These are phyloP conservation scores for Acrocephalus kingi DNA, from an alignment of 2,113 vertebrate species.

Conservation along the genomic window DNA sequence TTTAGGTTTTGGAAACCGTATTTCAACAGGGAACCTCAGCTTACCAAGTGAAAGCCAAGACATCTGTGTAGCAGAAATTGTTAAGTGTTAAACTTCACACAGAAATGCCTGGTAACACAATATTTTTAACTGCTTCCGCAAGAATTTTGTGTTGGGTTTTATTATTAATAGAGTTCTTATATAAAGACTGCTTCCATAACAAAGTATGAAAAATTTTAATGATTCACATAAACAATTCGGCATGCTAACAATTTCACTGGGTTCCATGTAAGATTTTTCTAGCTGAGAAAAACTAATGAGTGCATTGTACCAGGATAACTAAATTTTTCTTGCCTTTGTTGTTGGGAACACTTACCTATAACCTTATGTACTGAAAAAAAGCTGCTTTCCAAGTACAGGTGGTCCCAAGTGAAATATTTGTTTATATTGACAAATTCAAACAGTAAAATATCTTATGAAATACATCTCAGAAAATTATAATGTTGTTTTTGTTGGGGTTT, in stretches of 20 bases:
- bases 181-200: neutral
- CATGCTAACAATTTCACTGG: neutral
- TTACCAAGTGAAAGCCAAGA: neutral
- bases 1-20: neutral
- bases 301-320: neutral
- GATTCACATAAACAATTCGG: fast-evolving
- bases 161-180: neutral
- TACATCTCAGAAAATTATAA: neutral
- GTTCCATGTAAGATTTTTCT: neutral
- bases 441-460: neutral
- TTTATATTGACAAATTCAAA: neutral
- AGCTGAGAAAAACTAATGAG: neutral
- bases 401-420: neutral
- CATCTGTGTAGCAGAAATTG: neutral
- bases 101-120: neutral
- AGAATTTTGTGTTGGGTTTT: neutral
- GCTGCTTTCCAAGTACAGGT: neutral
- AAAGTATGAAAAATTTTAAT: neutral
- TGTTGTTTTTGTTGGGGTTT: neutral
- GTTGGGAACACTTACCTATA: neutral
- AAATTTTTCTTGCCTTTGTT: neutral
- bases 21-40: neutral
- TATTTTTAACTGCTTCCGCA: neutral
- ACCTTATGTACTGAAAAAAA: neutral
- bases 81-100: neutral